Conservation (phyloP, 2,888 invertebrate species). For the Drosophila stalkeri region DNA sequence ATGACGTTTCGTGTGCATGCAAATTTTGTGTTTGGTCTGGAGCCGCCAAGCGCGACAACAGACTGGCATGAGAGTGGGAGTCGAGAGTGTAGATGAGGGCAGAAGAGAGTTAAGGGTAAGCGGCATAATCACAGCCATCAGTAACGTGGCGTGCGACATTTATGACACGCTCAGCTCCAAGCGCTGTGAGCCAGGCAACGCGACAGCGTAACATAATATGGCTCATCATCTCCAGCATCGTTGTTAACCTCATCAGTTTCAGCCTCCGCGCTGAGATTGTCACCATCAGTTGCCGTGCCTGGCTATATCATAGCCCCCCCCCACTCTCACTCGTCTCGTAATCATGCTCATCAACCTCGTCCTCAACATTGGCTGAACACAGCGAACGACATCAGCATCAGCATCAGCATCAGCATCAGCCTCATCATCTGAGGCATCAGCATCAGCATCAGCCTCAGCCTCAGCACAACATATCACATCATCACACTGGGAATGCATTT, state of each 20-base stretch:
- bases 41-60: conserved; percentile 50
- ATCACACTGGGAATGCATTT: conserved; percentile 80
- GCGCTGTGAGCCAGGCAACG: conserved; percentile 32
- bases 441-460: conserved; percentile 38
- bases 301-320: not conserved
- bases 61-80: not conserved
- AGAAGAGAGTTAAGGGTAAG: not conserved
- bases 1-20: conserved; percentile 76
- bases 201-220: conserved; percentile 73
- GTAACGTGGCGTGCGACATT: conserved; percentile 79
- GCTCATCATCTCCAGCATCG: conserved; percentile 71
- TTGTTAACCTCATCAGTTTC: conserved; percentile 78
- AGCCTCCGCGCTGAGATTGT: conserved; percentile 66
- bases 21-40: conserved; percentile 55
- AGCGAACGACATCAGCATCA: conserved; percentile 30
- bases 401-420: conserved; percentile 32
- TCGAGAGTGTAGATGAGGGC: not conserved
- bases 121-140: conserved; percentile 75
- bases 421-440: conserved; percentile 34
- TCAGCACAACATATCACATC: conserved; percentile 73
- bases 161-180: conserved; percentile 70
- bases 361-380: conserved; percentile 46
- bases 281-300: conserved; percentile 49
- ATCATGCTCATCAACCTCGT: conserved; percentile 66
- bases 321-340: conserved; percentile 25